A percentile compares a stretch with the other conserved stretches of the same genome.
Conservation (phyloP, 2,888 invertebrate genomes). For the Chloromyia formosa region DNA sequence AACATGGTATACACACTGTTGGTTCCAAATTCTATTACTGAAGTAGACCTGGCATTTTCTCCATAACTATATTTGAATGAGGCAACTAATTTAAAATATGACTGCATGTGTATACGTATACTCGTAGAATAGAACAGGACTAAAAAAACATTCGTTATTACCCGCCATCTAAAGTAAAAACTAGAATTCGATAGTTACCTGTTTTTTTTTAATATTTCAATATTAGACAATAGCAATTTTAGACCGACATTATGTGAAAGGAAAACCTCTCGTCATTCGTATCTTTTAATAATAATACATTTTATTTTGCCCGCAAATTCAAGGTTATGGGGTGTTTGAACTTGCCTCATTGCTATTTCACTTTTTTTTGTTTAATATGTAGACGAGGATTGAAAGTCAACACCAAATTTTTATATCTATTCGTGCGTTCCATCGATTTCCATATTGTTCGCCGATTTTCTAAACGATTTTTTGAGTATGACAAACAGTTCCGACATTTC, state of each 20-base stretch:
- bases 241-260: not conserved
- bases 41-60: too few species aligned
- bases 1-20: too few species aligned
- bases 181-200: not conserved
- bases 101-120: too few species aligned
- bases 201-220: not conserved
- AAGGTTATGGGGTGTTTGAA: constrained; percentile 2
- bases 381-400: not conserved
- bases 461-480: not conserved
- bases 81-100: too few species aligned
- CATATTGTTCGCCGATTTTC: not conserved
- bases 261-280: not conserved
- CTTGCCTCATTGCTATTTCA: constrained; percentile 1
- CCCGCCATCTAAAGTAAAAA: too few species aligned
- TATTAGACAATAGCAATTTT: not conserved
- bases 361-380: not conserved
- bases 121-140: too few species aligned
- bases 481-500: not conserved
- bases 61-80: too few species aligned
- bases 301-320: constrained; percentile 2
- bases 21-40: too few species aligned
- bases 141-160: too few species aligned
- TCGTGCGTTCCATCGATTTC: not conserved
- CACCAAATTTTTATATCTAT: not conserved
- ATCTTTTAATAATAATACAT: not conserved